Base-by-base conservation (phyloP, 2,113 vertebrate species). In the Mesocricetus auratus region DNA sequence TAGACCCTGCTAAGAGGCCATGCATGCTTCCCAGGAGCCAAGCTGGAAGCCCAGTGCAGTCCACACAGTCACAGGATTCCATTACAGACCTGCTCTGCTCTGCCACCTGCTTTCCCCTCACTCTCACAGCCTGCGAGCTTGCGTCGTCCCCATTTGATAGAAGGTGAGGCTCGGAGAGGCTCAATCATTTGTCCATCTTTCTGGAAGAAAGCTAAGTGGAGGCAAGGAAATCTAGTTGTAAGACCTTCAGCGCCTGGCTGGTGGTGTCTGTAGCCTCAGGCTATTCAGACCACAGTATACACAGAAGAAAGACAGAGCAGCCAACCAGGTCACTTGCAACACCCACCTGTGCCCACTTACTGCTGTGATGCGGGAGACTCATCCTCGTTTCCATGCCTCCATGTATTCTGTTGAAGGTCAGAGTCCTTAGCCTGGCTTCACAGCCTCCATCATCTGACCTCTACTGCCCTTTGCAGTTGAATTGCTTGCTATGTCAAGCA, bases 31-130 rank as follows among this genome's bases (percentile, higher is more conserved):
- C 7, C 2, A 22, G 31, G 73, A 16, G 21, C 12, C 0, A n/a
- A 39, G n/a, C 66, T 60, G 50, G 64, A 12, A 66, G 42, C 86
- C 36, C 2, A 26, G 39, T 0, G 0, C 0, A 39, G 77, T 39
- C 21, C 11, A 5, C 33, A 10, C 7, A 47, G 17, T 5, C 13
- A 4, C 31, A 21, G 62, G 26, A 64, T 7, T 85, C 24, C 7
- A 0, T 1, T 1, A 71, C 1, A 24, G 3, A 7, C 75, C 39
- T 47, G n/a, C n/a, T 11, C 0, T 7, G 12, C 74, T 53, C 4
- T 9, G 69, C 47, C 21, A 2, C 29, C 16, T 26, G 56, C 15
- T n/a, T 56, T 47, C 69, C 16, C 36, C 24, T 68, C 15, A 56
- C 9, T 19, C 73, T 53, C 45, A 4, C 13, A 50, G 39, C 13